Evolutionary conservation across 2,113 vertebrate species (phyloP).

Genomic region (Hyla sarda): DNA sequence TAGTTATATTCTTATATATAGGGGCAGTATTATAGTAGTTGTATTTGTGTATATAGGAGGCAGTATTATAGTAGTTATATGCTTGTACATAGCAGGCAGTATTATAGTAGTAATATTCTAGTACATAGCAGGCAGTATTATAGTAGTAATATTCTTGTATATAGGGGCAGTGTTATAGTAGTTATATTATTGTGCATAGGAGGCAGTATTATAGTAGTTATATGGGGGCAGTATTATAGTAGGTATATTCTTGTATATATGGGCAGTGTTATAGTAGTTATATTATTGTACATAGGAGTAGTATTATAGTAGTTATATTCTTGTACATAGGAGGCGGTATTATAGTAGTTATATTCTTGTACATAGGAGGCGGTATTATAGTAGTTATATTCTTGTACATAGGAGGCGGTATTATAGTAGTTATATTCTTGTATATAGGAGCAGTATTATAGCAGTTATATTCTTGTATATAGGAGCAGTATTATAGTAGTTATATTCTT

Average conservation of each 20-base stretch:
- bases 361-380: not conserved
- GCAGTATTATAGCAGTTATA: no score
- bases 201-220: no score
- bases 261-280: no score
- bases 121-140: not conserved
- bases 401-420: no score
- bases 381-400: not conserved
- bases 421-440: no score
- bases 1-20: not conserved
- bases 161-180: not conserved
- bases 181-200: no score
- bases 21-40: constrained; percentile 5
- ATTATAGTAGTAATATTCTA: not conserved
- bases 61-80: constrained; percentile 3
- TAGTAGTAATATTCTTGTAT: not conserved
- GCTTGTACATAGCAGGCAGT: not conserved
- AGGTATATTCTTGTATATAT: no score
- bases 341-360: not conserved
- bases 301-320: not conserved
- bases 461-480: no score
- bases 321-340: not conserved
- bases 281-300: no score
- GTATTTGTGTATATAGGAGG: not conserved
- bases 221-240: no score
- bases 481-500: no score